These are phyloP conservation scores for Distichodus sexfasciatus DNA, from an alignment of 2,797 vertebrate species.

Conservation along the genomic window DNA sequence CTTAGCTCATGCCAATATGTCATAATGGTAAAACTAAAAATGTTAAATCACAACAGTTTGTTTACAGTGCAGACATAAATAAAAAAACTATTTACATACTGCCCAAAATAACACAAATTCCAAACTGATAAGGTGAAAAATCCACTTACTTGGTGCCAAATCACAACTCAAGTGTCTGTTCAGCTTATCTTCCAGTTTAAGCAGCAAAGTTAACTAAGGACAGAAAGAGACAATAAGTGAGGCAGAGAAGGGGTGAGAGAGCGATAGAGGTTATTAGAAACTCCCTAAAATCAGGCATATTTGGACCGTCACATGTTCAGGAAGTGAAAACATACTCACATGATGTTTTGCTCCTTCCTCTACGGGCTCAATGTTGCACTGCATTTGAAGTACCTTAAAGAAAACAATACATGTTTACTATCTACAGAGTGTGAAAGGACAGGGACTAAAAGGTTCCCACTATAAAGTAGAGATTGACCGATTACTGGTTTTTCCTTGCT, in stretches of 20 bases:
- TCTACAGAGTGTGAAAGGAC: no score
- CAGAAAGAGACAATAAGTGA: neutral
- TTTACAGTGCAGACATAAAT: no score
- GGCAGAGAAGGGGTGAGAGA: no score
- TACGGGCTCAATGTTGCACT: constrained; percentile 96
- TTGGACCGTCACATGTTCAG: neutral
- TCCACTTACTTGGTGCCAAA: constrained; percentile 49
- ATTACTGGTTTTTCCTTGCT: no score
- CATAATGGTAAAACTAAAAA: neutral
- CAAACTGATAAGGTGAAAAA: no score
- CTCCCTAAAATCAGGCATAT: neutral
- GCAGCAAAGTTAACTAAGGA: constrained; percentile 86
- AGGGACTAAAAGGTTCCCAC: no score
- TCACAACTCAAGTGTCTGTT: constrained; percentile 97
- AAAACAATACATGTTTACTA: neutral
- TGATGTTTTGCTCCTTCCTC: constrained; percentile 95
- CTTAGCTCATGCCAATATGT: neutral
- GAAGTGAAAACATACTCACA: constrained; percentile 62
- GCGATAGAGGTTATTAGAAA: no score
- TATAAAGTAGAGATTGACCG: no score
- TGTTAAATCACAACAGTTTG: neutral
- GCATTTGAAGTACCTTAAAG: constrained; percentile 93
- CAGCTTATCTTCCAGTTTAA: constrained; percentile 97
- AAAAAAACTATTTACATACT: neutral
- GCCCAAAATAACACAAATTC: no score